Evolutionary conservation across 2,797 vertebrate genomes (phyloP).

Genomic region (Coreius guichenoti): DNA sequence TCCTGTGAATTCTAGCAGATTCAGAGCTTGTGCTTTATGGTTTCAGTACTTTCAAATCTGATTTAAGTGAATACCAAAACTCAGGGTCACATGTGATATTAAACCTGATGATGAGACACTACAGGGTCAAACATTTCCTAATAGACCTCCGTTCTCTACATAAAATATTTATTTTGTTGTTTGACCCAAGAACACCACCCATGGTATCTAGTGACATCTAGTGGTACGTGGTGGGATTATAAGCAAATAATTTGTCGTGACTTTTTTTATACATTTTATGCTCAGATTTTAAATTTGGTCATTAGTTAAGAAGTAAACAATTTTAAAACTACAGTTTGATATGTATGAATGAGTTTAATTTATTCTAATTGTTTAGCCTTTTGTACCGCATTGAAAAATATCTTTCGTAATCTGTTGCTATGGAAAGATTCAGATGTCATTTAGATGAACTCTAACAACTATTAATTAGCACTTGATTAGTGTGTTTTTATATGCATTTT

Average conservation of each 20-base stretch:
- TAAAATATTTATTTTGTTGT: not conserved
- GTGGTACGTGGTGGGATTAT: slow-evolving; percentile 1
- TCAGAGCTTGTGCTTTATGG: slow-evolving; percentile 4
- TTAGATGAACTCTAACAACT: slow-evolving; percentile 7
- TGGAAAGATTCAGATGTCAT: slow-evolving; percentile 24
- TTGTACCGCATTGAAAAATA: slow-evolving; percentile 47
- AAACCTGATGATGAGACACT: not conserved
- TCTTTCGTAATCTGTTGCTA: slow-evolving; percentile 43
- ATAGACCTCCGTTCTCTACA: not conserved
- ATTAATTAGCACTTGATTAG: not conserved
- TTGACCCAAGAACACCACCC: not conserved
- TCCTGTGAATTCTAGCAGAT: not conserved
- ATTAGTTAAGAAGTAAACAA: not conserved
- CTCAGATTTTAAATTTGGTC: not conserved
- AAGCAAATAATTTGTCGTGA: not conserved
- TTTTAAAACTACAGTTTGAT: slow-evolving; percentile 21
- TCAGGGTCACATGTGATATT: slow-evolving; percentile 15
- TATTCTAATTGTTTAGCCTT: slow-evolving; percentile 56
- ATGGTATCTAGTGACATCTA: slow-evolving; percentile 43
- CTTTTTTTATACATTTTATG: not conserved
- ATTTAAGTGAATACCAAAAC: not conserved
- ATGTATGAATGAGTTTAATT: slow-evolving; percentile 56
- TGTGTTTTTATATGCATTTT: slow-evolving; percentile 18
- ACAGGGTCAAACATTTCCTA: not conserved
- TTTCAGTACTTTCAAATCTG: not conserved